phyloP scores from a whole-genome alignment of 2,888 invertebrate species.

The Heliconius sara region DNA sequence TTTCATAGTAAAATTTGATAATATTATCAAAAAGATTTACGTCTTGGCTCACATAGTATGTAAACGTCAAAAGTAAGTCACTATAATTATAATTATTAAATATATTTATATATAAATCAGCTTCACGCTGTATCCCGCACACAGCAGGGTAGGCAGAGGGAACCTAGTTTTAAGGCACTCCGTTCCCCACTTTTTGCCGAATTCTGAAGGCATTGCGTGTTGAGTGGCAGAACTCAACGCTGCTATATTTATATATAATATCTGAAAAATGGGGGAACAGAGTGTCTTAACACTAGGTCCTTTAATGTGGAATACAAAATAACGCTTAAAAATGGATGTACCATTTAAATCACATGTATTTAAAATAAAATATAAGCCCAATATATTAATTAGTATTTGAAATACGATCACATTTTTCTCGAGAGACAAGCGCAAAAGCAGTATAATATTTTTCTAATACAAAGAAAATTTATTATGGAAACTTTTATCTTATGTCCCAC shows the following conservation, averaged over 20 bases:
- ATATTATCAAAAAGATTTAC: too few relatives aligned
- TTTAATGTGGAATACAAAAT: background rate
- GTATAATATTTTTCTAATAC: slow-evolving; percentile 10
- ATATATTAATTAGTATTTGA: background rate
- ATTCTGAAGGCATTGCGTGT: too few relatives aligned
- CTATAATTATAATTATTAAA: background rate
- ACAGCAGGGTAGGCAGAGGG: too few relatives aligned
- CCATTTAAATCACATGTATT: too few relatives aligned
- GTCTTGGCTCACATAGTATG: background rate
- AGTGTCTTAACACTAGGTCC: background rate
- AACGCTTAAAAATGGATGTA: too few relatives aligned
- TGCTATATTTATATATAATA: background rate
- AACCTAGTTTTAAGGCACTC: too few relatives aligned
- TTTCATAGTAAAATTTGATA: too few relatives aligned
- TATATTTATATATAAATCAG: background rate
- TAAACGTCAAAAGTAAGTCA: too few relatives aligned
- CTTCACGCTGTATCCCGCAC: too few relatives aligned
- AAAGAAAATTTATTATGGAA: slow-evolving; percentile 9
- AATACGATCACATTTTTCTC: background rate
- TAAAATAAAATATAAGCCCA: too few relatives aligned
- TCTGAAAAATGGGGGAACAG: background rate
- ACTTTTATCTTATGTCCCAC: slow-evolving; percentile 5
- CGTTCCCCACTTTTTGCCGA: too few relatives aligned
- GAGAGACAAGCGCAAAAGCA: background rate
- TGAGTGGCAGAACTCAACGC: too few relatives aligned